Conservation (phyloP, 2,797 vertebrate species). For the Decapterus maruadsi region DNA sequence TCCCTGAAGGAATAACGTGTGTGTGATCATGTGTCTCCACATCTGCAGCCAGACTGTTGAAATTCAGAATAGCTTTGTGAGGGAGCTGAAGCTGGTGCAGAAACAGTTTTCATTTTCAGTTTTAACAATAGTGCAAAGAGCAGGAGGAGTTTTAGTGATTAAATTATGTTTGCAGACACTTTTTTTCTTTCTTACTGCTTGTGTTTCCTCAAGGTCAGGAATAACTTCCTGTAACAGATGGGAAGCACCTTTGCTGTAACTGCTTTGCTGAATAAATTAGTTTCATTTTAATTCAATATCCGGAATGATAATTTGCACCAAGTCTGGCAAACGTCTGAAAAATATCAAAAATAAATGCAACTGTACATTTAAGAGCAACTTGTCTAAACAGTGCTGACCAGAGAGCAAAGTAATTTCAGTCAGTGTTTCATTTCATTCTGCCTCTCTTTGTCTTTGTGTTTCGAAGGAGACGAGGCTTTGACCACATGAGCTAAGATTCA, state of each 20-base stretch:
- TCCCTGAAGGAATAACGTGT: slow-evolving; percentile 34
- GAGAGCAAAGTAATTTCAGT: neutral
- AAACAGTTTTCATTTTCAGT: neutral
- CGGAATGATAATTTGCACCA: neutral
- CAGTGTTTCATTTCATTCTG: neutral
- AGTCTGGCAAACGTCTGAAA: neutral
- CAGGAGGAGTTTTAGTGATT: neutral
- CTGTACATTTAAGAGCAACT: neutral
- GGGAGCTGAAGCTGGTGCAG: neutral
- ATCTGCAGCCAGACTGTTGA: slow-evolving; percentile 31
- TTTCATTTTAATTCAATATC: neutral
- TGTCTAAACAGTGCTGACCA: neutral
- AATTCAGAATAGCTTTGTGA: slow-evolving; percentile 19
- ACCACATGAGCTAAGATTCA: neutral
- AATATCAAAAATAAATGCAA: neutral
- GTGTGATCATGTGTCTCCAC: slow-evolving; percentile 10
- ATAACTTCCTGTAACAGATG: neutral
- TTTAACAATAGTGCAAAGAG: neutral
- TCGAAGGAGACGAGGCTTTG: neutral
- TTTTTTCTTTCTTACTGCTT: neutral
- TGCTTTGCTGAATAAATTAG: neutral
- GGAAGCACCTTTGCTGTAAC: neutral
- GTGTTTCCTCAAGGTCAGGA: neutral
- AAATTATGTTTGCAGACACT: neutral
- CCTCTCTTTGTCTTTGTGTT: neutral